phyloP scores from a whole-genome alignment of 2,888 invertebrate genomes.

The Acrocera orbiculus region DNA sequence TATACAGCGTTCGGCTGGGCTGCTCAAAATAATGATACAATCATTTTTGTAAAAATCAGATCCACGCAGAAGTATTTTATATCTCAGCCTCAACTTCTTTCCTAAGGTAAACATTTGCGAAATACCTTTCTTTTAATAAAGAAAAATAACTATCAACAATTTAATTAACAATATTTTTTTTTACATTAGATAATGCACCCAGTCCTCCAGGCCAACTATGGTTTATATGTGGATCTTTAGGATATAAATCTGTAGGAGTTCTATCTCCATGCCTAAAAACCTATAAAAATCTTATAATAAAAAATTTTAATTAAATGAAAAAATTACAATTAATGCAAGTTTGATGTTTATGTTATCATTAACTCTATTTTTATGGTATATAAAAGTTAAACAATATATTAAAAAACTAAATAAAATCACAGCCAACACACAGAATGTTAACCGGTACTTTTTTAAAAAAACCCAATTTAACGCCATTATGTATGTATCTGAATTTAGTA shows the following conservation, averaged over 20 bases:
- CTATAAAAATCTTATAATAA: no score
- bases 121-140: slow-evolving; percentile 41
- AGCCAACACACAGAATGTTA: no score
- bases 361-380: no score
- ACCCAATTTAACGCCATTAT: no score
- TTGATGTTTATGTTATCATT: no score
- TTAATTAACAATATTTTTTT: no score
- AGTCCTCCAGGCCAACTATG: slow-evolving; percentile 67
- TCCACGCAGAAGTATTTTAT: slow-evolving; percentile 44
- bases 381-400: no score
- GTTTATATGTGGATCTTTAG: slow-evolving; percentile 59
- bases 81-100: slow-evolving; percentile 47
- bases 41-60: slow-evolving; percentile 39
- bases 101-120: slow-evolving; percentile 58
- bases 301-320: background rate
- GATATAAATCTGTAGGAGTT: slow-evolving; percentile 54
- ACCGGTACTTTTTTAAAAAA: no score
- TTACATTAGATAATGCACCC: slow-evolving; percentile 51
- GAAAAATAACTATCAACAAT: background rate
- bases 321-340: no score
- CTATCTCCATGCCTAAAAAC: slow-evolving; percentile 30
- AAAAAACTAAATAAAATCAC: no score
- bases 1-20: slow-evolving; percentile 65
- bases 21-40: slow-evolving; percentile 48
- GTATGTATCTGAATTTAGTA: no score